phyloP scores from a whole-genome alignment of 1,140 invertebrate genomes.

The Drosophila insularis region DNA sequence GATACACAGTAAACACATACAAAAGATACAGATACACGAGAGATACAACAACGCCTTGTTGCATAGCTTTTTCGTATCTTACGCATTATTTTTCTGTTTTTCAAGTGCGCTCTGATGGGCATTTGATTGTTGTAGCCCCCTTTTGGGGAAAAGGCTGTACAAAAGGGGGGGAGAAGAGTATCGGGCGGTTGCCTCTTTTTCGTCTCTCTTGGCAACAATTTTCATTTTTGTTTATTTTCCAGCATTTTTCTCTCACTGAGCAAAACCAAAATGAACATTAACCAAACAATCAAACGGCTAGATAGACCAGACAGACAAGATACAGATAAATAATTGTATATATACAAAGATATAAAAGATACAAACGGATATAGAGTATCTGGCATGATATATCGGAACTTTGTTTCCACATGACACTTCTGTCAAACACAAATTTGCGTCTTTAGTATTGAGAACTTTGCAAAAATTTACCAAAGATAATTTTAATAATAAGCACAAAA shows the following conservation, averaged over 20 bases:
- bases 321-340: conserved; percentile 19
- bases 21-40: conserved; percentile 42
- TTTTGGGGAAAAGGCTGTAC: conserved; percentile 39
- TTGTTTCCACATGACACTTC: background rate
- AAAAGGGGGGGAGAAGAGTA: background rate
- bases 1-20: conserved; percentile 45
- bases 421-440: too few relatives aligned
- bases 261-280: conserved; percentile 76
- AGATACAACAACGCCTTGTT: conserved; percentile 42
- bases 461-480: too few relatives aligned
- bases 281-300: conserved; percentile 43
- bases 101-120: conserved; percentile 78
- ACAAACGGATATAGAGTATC: too few relatives aligned
- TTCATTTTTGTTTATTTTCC: conserved; percentile 71
- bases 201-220: conserved; percentile 40
- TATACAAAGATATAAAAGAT: background rate
- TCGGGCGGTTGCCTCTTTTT: conserved; percentile 27
- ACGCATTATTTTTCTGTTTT: conserved; percentile 61
- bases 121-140: conserved; percentile 72
- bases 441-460: too few relatives aligned
- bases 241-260: conserved; percentile 75
- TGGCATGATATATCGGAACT: too few relatives aligned
- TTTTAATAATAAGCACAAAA: too few relatives aligned
- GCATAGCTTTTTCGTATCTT: conserved; percentile 29
- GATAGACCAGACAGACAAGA: conserved; percentile 21